Evolutionary conservation across 2,888 invertebrate genomes (phyloP), one percentile per base, ranked within the genome.

Genomic region (Parelbella ahira): DNA sequence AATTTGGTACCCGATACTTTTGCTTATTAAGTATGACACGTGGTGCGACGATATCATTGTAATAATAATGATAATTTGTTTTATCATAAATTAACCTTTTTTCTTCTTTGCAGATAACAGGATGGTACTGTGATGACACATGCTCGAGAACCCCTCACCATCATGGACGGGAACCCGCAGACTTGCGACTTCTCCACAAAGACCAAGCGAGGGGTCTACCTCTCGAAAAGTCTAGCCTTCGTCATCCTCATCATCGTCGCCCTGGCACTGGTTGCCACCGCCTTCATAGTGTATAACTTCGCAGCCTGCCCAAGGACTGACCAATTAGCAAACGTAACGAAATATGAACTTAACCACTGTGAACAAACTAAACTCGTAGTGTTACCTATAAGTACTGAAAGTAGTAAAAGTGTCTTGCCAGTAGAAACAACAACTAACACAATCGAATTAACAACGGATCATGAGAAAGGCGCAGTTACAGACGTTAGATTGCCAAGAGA

Each of bases 221-320:
- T 94, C 36, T 92, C 93, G 11, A 90, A 90, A 53, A 90, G 90
- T 46, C 89, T 92, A 6, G 89, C 90, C 2, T 75, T 91, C 30
- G 77, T 93, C 8, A 71, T 94, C 28, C 83, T 89, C 2, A 76
- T 91, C 23, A 88, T 92, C 48, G 93, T 94, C 63, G 65, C 91
- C 0, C 82, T 90, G 50, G 90, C 91, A 4, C 68, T 94, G 32
- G 86, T 93, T 12, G 91, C 91, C 25, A 93, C 93, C 1, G 93
- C 93, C 3, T 89, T 95, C 18, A 76, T 94, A 51, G 93, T 94
- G 10, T 94, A 94, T 69, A 93, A 93, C 71, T 91, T 94, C 56
- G 91, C 93, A 7, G 90, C 92, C 0, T 93, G 93, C 53, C 89
- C 90, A 1, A 79, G 88, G 37, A 75, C 87, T 25, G 83, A 87